phyloP scores from a whole-genome alignment of 2,113 vertebrate genomes.

The Zootoca vivipara region DNA sequence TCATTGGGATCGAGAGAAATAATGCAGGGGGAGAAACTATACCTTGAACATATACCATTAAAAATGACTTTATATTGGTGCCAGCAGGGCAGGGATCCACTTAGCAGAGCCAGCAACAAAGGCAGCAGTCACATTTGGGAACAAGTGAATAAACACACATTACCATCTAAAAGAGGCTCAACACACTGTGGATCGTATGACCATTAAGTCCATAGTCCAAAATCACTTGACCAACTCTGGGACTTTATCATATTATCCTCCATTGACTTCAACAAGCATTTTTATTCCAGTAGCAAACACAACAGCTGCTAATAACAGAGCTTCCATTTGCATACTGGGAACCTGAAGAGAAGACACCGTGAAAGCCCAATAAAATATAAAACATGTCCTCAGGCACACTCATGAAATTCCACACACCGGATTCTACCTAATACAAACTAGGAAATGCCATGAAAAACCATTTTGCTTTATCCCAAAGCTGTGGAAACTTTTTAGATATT shows the following conservation, averaged over 20 bases:
- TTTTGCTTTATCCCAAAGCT: too few relatives aligned
- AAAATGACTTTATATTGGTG: background rate
- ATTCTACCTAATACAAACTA: too few relatives aligned
- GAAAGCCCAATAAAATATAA: background rate
- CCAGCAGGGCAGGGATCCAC: too few relatives aligned
- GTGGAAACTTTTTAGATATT: too few relatives aligned
- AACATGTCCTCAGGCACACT: background rate
- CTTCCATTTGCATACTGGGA: background rate
- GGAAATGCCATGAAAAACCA: too few relatives aligned
- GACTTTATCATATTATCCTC: background rate
- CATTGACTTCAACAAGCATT: background rate
- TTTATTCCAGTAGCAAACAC: background rate
- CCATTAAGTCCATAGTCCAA: too few relatives aligned
- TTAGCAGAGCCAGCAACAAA: too few relatives aligned
- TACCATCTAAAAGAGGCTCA: too few relatives aligned
- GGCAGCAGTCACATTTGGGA: too few relatives aligned
- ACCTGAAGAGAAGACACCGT: background rate
- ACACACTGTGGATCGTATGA: too few relatives aligned
- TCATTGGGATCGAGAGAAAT: background rate
- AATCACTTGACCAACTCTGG: too few relatives aligned
- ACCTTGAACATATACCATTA: background rate
- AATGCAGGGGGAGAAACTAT: background rate
- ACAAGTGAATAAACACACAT: too few relatives aligned
- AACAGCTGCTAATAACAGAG: background rate
- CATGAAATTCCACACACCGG: background rate